phyloP scores from a whole-genome alignment of 2,113 vertebrate genomes.

The Sturnira hondurensis region DNA sequence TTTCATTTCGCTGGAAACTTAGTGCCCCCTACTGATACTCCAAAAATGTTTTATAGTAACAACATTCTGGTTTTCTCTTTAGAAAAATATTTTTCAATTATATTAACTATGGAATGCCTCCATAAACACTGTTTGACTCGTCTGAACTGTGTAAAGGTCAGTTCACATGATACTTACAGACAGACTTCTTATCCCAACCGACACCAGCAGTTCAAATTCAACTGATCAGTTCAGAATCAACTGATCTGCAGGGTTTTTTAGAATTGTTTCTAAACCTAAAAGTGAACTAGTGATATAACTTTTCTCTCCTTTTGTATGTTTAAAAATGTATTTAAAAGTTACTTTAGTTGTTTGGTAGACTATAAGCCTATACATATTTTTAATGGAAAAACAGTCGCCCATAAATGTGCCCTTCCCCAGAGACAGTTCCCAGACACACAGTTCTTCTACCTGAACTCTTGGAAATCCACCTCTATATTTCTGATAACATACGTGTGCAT shows the following conservation, averaged over 20 bases:
- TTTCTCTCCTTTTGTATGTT: not conserved
- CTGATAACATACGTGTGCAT: not conserved
- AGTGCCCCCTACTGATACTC: constrained; percentile 40
- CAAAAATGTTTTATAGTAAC: not conserved
- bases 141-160: not conserved
- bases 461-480: not conserved
- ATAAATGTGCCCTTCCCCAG: rapidly evolving
- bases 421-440: not conserved
- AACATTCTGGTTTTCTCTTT: not conserved
- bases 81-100: not conserved
- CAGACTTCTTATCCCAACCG: not conserved
- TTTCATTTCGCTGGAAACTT: constrained; percentile 44
- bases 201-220: not conserved
- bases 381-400: not conserved
- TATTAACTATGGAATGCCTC: not conserved
- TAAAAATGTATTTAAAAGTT: not conserved
- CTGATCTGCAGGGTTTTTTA: not conserved
- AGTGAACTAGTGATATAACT: not conserved
- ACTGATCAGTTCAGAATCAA: not conserved
- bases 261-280: not conserved
- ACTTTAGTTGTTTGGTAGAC: not conserved
- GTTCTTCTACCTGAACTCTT: not conserved
- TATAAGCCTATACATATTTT: not conserved
- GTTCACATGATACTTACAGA: not conserved
- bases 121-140: not conserved